These are phyloP conservation scores for Leptinotarsa peninsularis DNA, from an alignment of 2,888 invertebrate species.

Conservation along the genomic window DNA sequence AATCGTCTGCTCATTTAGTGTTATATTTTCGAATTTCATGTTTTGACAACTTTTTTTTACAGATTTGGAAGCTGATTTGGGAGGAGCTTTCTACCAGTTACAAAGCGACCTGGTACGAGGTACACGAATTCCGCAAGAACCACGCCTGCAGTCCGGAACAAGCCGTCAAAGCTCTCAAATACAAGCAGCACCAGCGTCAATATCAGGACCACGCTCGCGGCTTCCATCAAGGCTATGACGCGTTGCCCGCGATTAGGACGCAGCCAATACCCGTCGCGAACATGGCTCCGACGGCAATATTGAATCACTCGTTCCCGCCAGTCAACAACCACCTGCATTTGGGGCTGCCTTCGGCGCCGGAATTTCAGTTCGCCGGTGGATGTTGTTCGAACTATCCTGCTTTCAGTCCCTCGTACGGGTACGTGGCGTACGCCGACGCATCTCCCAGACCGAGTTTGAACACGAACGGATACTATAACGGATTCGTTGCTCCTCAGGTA, in stretches of 20 bases:
- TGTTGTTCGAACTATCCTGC: conserved; percentile 51
- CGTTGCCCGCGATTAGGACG: conserved; percentile 31
- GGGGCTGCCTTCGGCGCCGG: conserved; percentile 43
- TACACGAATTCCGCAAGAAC: conserved; percentile 73
- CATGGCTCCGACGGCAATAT: conserved; percentile 45
- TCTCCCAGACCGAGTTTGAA: conserved; percentile 49
- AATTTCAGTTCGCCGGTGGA: conserved; percentile 52
- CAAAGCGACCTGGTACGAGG: conserved; percentile 75
- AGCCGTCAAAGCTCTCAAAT: conserved; percentile 68
- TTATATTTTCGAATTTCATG: background rate
- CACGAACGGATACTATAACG: conserved; percentile 54
- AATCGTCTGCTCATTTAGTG: too few species aligned
- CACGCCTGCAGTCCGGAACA: conserved; percentile 70
- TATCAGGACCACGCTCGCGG: conserved; percentile 57
- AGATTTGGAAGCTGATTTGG: conserved; percentile 84
- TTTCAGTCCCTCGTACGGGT: conserved; percentile 43
- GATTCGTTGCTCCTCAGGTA: conserved; percentile 5
- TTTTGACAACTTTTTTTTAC: conserved; percentile 46
- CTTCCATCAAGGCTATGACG: conserved; percentile 47
- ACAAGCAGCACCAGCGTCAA: conserved; percentile 65
- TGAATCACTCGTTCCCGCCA: conserved; percentile 58
- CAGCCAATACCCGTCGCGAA: conserved; percentile 40
- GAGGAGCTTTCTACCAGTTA: conserved; percentile 74
- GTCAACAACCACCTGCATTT: conserved; percentile 40
- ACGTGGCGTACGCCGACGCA: conserved; percentile 49